A percentile compares a stretch with the other conserved stretches of the same genome.
Conservation (phyloP, 2,888 invertebrate species). For the Amiota minor region DNA sequence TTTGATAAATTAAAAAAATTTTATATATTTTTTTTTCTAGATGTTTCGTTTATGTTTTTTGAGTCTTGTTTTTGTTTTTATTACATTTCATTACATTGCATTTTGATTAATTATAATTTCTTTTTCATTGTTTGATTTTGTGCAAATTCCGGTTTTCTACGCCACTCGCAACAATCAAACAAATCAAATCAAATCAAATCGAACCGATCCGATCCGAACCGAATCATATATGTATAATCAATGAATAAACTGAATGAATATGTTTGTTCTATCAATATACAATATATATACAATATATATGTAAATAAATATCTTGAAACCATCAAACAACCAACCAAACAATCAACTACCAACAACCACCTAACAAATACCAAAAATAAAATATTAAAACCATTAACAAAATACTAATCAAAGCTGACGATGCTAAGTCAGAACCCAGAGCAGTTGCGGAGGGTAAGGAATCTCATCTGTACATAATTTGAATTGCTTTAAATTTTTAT, state of each 20-base stretch:
- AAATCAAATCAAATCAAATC: neutral
- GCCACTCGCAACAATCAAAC: constrained; percentile 13
- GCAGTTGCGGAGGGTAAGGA: constrained; percentile 64
- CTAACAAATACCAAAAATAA: constrained; percentile 23
- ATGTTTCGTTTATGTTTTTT: no score
- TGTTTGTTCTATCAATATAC: constrained; percentile 4
- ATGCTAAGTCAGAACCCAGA: constrained; percentile 62
- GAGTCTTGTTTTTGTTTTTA: neutral
- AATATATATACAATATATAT: constrained; percentile 28
- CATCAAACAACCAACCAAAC: constrained; percentile 7
- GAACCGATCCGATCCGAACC: no score
- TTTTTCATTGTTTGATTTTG: constrained; percentile 18
- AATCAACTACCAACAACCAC: constrained; percentile 30
- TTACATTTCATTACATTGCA: neutral
- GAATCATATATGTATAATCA: neutral
- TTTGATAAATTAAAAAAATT: neutral
- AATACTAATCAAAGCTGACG: constrained; percentile 55
- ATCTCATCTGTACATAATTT: constrained; percentile 13
- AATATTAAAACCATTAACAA: constrained; percentile 25
- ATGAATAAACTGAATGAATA: constrained; percentile 7
- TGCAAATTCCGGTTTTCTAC: neutral
- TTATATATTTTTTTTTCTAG: neutral
- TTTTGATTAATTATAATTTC: constrained; percentile 12
- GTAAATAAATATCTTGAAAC: constrained; percentile 30
- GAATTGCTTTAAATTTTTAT: neutral